These are phyloP conservation scores for Gadopsis marmoratus DNA, from an alignment of 2,797 vertebrate genomes.

Conservation along the genomic window DNA sequence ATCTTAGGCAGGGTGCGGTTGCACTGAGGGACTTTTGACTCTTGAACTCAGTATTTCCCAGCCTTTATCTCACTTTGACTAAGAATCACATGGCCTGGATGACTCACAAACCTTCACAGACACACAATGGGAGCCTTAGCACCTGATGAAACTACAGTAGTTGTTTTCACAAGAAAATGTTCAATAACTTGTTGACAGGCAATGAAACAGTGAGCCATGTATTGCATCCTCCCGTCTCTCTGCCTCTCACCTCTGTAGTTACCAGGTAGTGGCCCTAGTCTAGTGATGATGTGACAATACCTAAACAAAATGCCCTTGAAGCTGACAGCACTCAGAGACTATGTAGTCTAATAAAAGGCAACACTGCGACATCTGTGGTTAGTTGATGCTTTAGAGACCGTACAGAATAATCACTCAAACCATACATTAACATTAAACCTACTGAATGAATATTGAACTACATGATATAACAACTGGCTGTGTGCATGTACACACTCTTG, in stretches of 20 bases:
- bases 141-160: background rate
- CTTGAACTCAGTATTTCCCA: background rate
- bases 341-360: slow-evolving; percentile 12
- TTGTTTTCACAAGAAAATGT: background rate
- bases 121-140: background rate
- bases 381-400: slow-evolving; percentile 6
- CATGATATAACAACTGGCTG: background rate
- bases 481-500: background rate
- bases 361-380: slow-evolving; percentile 9
- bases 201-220: background rate
- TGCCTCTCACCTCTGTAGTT: background rate
- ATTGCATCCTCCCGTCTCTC: background rate
- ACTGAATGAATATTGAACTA: background rate
- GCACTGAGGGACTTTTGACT: background rate
- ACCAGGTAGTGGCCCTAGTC: background rate
- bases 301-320: slow-evolving; percentile 24
- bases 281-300: slow-evolving; percentile 10
- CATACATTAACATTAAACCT: background rate
- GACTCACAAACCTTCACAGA: background rate
- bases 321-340: slow-evolving; percentile 15
- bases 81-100: background rate
- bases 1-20: background rate
- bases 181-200: background rate
- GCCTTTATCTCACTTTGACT: background rate
- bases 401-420: background rate